These are phyloP conservation scores for Rachycentron canadum DNA, from an alignment of 2,797 vertebrate species.

Conservation along the genomic window DNA sequence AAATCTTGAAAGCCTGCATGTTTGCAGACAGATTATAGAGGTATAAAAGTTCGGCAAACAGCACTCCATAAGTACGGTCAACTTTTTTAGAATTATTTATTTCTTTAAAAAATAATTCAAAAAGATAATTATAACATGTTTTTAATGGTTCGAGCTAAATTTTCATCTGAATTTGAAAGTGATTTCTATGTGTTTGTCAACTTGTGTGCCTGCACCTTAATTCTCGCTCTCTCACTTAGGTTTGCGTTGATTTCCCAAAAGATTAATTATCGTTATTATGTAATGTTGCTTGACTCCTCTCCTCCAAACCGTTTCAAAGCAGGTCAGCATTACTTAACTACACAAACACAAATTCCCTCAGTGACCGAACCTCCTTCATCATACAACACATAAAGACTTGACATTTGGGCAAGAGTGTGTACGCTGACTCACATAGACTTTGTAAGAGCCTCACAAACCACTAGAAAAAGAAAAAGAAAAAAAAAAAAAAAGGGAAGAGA, in stretches of 20 bases:
- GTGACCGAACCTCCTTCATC: constrained; percentile 6
- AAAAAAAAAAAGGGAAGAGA: background rate
- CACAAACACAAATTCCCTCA: background rate
- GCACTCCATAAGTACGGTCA: background rate
- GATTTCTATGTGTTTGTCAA: background rate
- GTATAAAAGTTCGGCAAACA: background rate
- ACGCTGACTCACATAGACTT: background rate
- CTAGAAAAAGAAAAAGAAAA: background rate
- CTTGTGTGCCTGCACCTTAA: background rate
- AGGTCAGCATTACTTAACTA: constrained; percentile 13
- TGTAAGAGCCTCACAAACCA: background rate
- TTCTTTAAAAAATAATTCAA: background rate
- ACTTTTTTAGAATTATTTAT: background rate
- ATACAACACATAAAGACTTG: constrained; percentile 18
- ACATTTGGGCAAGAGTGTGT: constrained; percentile 25
- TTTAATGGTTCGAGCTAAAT: too few species aligned
- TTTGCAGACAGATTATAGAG: constrained; percentile 14
- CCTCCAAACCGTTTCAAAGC: constrained; percentile 12
- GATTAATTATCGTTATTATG: constrained; percentile 51
- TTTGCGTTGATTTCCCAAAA: constrained; percentile 33
- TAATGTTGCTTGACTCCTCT: background rate
- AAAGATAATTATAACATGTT: background rate
- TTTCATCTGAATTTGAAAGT: background rate
- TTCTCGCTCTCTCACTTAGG: background rate
- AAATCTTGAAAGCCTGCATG: constrained; percentile 20